Conservation (phyloP, 2,113 vertebrate species). For the Synodontis membranacea region DNA sequence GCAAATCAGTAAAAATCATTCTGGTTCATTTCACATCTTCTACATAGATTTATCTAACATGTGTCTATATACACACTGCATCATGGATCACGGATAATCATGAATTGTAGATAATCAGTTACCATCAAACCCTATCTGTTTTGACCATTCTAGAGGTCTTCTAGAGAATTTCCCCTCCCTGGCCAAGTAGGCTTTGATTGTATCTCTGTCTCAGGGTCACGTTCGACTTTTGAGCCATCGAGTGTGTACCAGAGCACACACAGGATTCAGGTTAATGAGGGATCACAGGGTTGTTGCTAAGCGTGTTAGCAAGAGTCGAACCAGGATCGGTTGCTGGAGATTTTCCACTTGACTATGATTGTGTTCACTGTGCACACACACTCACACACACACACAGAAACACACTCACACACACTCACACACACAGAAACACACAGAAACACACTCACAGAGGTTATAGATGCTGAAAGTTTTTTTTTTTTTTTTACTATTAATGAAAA, state of each 20-base stretch:
- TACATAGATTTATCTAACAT: neutral
- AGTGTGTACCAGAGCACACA: neutral
- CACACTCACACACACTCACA: neutral
- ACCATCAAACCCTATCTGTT: neutral
- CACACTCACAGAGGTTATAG: neutral
- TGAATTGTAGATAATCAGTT: no score
- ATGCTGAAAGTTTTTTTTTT: neutral
- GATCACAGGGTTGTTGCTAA: conserved; percentile 15
- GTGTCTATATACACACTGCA: neutral
- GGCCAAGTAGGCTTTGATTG: neutral
- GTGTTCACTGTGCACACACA: neutral
- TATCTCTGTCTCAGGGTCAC: neutral
- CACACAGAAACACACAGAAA: neutral
- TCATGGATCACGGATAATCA: neutral
- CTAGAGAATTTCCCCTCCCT: neutral
- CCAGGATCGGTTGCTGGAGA: neutral
- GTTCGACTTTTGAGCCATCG: neutral
- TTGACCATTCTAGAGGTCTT: neutral
- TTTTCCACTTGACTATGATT: conserved; percentile 19
- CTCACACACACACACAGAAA: neutral
- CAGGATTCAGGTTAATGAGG: conserved; percentile 22
- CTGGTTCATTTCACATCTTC: neutral
- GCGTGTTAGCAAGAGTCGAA: conserved; percentile 29
- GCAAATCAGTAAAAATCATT: neutral
- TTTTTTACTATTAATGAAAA: no score